Evolutionary conservation across 2,888 invertebrate genomes (phyloP), one percentile per base, ranked within the genome.

Genomic region (Flabesymbios commensalis): DNA sequence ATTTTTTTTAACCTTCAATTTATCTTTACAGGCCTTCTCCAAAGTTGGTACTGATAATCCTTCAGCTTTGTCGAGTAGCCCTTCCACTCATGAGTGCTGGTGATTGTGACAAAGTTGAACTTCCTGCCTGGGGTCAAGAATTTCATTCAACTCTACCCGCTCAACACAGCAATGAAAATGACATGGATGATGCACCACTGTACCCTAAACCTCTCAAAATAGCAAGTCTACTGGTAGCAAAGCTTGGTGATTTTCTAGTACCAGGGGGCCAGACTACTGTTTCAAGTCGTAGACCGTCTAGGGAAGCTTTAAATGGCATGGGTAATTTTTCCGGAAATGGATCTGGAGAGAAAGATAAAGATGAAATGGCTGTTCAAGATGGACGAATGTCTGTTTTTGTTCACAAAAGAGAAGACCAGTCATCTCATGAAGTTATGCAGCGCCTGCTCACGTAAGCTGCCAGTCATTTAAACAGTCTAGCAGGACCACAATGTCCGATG

Each of bases 211-310:
- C 79, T 3, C 75, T 78, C 28, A 76, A 75, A 55, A 82, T 83
- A 53, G 78, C 78, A 49, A 76, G 75, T 47, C 74, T 83, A 26
- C 71, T 83, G 22, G 72, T 82, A 52, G 80, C 80, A 22, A 81
- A 82, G 58, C 73, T 83, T 19, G 82, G 81, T 2, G 83, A 83
- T 64, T 82, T 79, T 61, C 71, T 82, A 3, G 79, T 82, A 32
- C 82, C 83, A 57, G 79, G 79, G 63, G 77, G 76, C 53, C 72
- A 75, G 54, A 74, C 76, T 7, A 77, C 77, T 33, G 65, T 78
- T 28, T 76, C 77, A 29, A 78, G 78, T 57, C 68, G 76, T 49
- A 72, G 75, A 24, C 75, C 77, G 47, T 77, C 78, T 3, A 64
- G 70, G 33, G 78, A 76, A 65, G 10, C 14, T 10, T n/a, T n/a